phyloP scores from a whole-genome alignment of 2,113 vertebrate genomes.

The Apteryx owenii region DNA sequence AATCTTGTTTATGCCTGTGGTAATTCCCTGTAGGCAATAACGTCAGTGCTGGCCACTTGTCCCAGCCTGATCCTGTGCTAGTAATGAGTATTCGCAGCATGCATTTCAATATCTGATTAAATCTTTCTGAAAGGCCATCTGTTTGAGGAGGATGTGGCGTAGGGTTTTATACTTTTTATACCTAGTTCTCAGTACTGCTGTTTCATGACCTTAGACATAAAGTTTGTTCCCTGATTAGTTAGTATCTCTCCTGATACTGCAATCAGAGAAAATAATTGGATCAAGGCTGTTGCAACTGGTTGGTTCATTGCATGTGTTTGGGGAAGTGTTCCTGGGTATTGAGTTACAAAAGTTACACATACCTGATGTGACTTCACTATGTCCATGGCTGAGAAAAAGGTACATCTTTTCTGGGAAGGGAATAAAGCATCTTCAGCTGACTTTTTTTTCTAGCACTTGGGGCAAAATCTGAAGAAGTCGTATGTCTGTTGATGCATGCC shows the following conservation, averaged over 20 bases:
- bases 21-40: slow-evolving; percentile 67
- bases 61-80: slow-evolving; percentile 65
- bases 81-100: slow-evolving; percentile 74
- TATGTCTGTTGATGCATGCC: neutral
- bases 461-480: neutral
- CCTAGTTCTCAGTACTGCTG: slow-evolving; percentile 3
- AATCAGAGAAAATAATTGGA: neutral
- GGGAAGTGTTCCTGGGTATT: neutral
- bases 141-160: slow-evolving; percentile 62
- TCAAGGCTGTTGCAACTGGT: neutral
- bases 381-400: neutral
- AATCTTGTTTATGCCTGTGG: slow-evolving; percentile 61
- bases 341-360: neutral
- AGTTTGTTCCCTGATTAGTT: slow-evolving; percentile 37
- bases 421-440: neutral
- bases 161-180: slow-evolving; percentile 57
- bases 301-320: neutral
- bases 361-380: neutral
- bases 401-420: neutral
- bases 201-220: slow-evolving; percentile 60
- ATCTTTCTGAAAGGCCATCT: slow-evolving; percentile 73
- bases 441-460: neutral
- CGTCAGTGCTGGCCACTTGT: slow-evolving; percentile 68
- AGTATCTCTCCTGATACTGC: neutral
- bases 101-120: slow-evolving; percentile 72